A percentile compares a stretch with the other conserved stretches of the same genome.
Conservation (phyloP, 2,797 vertebrate species). For the Centroberyx gerrardi region DNA sequence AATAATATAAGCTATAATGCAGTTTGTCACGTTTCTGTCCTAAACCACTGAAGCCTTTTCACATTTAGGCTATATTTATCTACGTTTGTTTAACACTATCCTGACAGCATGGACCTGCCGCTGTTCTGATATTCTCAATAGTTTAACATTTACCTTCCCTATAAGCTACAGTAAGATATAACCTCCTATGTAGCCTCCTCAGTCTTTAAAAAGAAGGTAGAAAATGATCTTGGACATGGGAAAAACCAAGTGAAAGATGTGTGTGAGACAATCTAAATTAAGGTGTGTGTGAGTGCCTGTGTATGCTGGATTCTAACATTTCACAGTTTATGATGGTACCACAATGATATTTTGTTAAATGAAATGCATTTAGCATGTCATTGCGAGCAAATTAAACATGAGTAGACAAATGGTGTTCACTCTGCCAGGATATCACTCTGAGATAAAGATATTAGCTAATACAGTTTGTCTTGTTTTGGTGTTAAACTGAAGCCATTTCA, state of each 20-base stretch:
- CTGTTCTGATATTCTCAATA: background rate
- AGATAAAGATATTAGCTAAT: too few species aligned
- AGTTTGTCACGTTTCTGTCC: conserved; percentile 4
- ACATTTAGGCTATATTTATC: too few species aligned
- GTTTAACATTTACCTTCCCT: conserved; percentile 11
- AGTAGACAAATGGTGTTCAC: background rate
- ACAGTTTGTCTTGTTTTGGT: too few species aligned
- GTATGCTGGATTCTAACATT: background rate
- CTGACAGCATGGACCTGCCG: background rate
- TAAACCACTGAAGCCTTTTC: conserved; percentile 1
- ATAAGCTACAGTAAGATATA: background rate
- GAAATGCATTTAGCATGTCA: background rate
- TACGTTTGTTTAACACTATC: background rate
- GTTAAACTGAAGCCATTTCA: too few species aligned
- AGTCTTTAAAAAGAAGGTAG: background rate
- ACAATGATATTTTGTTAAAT: conserved; percentile 2
- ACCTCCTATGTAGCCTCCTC: background rate
- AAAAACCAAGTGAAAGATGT: background rate
- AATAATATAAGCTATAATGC: conserved; percentile 27
- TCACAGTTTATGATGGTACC: background rate
- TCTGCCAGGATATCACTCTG: background rate
- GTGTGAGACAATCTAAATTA: too few species aligned
- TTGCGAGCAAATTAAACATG: conserved; percentile 13
- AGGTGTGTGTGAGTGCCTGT: background rate
- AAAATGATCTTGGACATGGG: background rate